Evolutionary conservation across 2,888 invertebrate genomes (phyloP).

Genomic region (Apamea epomidion): DNA sequence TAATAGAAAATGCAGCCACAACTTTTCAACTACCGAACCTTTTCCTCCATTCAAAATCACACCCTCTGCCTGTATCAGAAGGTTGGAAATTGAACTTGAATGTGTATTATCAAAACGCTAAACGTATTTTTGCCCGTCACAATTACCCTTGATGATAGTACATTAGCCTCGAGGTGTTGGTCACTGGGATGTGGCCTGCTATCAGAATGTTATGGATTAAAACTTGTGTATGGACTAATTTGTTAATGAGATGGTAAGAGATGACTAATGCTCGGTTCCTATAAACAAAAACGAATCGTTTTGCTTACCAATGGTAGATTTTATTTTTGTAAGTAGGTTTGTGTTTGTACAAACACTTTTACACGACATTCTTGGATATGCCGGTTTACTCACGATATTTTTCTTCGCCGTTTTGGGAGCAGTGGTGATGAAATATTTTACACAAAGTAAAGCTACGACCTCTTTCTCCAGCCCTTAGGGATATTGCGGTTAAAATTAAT

Average conservation of each 20-base stretch:
- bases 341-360: no score
- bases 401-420: no score
- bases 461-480: no score
- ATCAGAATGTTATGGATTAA: constrained; percentile 2
- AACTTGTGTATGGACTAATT: constrained; percentile 19
- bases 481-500: no score
- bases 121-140: constrained; percentile 52
- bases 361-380: no score
- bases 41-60: neutral
- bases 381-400: no score
- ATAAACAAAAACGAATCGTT: neutral
- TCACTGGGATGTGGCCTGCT: constrained; percentile 42
- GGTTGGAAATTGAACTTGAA: constrained; percentile 2
- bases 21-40: constrained; percentile 44
- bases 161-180: constrained; percentile 47
- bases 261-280: neutral
- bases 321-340: no score
- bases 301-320: neutral
- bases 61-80: neutral
- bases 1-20: constrained; percentile 44
- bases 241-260: neutral
- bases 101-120: constrained; percentile 37
- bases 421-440: no score
- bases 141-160: constrained; percentile 34
- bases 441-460: no score